Base-by-base conservation (phyloP, 2,113 vertebrate genomes). In the Dromaius novaehollandiae region DNA sequence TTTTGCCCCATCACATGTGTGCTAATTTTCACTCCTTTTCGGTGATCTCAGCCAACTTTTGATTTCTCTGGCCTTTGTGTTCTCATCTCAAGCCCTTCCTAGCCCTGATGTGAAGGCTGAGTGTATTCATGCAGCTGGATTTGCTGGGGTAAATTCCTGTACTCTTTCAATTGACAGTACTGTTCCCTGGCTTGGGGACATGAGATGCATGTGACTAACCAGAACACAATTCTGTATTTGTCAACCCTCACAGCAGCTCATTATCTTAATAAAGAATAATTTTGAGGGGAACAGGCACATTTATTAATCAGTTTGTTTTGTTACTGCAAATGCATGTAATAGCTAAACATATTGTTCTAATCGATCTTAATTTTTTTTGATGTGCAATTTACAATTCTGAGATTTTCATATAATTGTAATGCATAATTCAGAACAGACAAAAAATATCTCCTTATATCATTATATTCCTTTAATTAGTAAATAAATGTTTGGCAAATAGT, bases 151-250 rank as follows among this genome's bases (percentile, higher is more conserved):
- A n/a, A 70, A 48, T 30, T 28, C 13, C 19, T 64, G 42, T 25
- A n/a, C 40, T 30, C 30, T 85, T 85, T 65, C 24, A 30, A 3
- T 7, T 16, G n/a, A 9, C 9, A 2, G 12, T 40, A 4, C 14
- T 7, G 4, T 34, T n/a, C 46, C 38, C 63, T 38, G 53, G 11
- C 46, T 77, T 38, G 0, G 1, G 19, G n/a, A 3, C 12, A 4
- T 17, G 28, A 15, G 1, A 5, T 10, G 7, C 5, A 0, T 30
- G 40, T 13, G 28, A 56, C 11, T 13, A 42, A 85, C 7, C 4
- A 0, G 0, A 73, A 42, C 11, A 36, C 25, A 44, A 21, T 19
- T 73, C 50, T 18, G 5, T 44, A 5, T 44, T 51, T 60, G 16
- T 4, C 36, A 73, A 36, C 25, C 25, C 51, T 25, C 22, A 30